These are phyloP conservation scores for Drosophila jambulina DNA, from an alignment of 1,140 invertebrate genomes.

Conservation along the genomic window DNA sequence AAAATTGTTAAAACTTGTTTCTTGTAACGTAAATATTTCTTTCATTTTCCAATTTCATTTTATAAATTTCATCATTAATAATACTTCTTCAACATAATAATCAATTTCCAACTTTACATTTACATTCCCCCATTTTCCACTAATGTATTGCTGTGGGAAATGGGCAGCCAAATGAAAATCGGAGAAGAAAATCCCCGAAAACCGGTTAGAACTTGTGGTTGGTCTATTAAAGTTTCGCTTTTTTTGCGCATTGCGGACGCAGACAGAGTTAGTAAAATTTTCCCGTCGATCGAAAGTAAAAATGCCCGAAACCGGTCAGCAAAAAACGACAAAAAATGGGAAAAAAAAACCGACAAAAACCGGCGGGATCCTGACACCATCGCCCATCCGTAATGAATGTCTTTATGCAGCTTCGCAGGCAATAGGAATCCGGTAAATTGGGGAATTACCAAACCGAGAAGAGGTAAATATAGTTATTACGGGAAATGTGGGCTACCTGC, in stretches of 20 bases:
- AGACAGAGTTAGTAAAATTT: slow-evolving; percentile 53
- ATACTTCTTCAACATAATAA: background rate
- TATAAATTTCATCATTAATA: background rate
- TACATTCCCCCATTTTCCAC: background rate
- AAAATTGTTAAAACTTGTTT: too few relatives aligned
- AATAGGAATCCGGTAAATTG: slow-evolving; percentile 11
- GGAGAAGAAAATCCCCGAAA: slow-evolving; percentile 36
- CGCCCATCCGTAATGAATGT: slow-evolving; percentile 31
- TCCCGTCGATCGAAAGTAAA: slow-evolving; percentile 76
- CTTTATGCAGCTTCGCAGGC: slow-evolving; percentile 17
- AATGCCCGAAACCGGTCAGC: slow-evolving; percentile 67
- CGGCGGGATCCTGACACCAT: slow-evolving; percentile 41
- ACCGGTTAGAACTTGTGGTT: slow-evolving; percentile 69
- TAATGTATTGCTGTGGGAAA: slow-evolving; percentile 6
- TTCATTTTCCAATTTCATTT: background rate
- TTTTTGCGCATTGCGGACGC: slow-evolving; percentile 46
- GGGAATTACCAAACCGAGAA: slow-evolving; percentile 28
- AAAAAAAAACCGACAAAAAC: slow-evolving; percentile 4
- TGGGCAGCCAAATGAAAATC: background rate
- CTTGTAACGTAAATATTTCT: too few relatives aligned
- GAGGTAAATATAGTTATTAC: slow-evolving; percentile 32
- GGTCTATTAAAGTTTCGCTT: slow-evolving; percentile 73
- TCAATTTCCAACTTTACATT: background rate
- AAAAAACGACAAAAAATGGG: too few relatives aligned
- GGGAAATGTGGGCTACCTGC: slow-evolving; percentile 31